Evolutionary conservation across 2,797 vertebrate species (phyloP).

Genomic region (Acanthopagrus latus): DNA sequence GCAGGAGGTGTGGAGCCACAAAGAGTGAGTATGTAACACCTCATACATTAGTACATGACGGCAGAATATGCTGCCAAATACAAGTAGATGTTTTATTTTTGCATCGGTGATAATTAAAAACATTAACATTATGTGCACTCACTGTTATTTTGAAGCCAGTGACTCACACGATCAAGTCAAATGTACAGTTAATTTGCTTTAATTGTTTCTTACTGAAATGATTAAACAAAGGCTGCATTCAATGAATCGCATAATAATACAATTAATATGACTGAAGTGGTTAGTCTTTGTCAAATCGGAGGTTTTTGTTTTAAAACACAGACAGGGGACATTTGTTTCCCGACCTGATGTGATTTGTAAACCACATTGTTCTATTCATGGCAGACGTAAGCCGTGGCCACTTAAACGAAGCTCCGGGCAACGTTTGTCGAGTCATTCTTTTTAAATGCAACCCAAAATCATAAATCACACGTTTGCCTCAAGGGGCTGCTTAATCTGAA

Average conservation of each 20-base stretch:
- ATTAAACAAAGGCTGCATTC: conserved; percentile 16
- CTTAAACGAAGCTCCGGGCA: conserved; percentile 23
- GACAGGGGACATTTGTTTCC: conserved; percentile 35
- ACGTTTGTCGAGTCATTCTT: conserved; percentile 10
- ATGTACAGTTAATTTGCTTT: conserved; percentile 17
- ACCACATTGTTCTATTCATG: conserved; percentile 25
- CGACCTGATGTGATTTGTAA: conserved; percentile 16
- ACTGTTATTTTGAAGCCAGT: neutral
- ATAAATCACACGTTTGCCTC: neutral
- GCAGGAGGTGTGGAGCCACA: neutral
- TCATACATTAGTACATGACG: too few relatives aligned
- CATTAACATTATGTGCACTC: neutral
- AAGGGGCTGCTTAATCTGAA: neutral
- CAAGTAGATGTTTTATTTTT: neutral
- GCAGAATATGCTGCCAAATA: neutral
- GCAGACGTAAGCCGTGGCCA: conserved; percentile 4
- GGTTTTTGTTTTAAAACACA: conserved; percentile 21
- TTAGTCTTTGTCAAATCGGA: conserved; percentile 40
- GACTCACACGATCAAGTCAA: neutral
- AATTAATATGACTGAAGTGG: conserved; percentile 36
- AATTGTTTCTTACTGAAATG: conserved; percentile 9
- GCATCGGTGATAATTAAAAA: neutral
- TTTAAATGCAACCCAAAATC: neutral
- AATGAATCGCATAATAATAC: conserved; percentile 37
- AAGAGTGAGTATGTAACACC: neutral